phyloP scores from a whole-genome alignment of 2,113 vertebrate genomes.

The Noctilio leporinus region DNA sequence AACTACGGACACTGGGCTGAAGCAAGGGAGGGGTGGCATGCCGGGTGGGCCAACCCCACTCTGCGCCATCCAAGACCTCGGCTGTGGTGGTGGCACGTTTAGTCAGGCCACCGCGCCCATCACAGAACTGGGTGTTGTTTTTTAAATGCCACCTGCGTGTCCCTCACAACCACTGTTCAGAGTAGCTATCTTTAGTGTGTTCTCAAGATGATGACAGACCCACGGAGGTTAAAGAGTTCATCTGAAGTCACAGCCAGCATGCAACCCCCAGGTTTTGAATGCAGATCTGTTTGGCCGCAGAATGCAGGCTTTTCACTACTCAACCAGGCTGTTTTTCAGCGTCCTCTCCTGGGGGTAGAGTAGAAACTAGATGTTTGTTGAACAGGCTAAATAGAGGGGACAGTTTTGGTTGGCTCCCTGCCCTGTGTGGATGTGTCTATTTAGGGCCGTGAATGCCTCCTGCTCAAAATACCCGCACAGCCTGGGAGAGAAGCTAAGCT shows the following conservation, averaged over 20 bases:
- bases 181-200: background rate
- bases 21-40: background rate
- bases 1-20: background rate
- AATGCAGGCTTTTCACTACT: background rate
- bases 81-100: background rate
- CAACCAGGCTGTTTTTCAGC: background rate
- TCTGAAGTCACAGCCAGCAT: background rate
- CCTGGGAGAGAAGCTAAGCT: background rate
- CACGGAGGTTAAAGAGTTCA: background rate
- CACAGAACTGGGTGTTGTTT: background rate
- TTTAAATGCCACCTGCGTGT: background rate
- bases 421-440: background rate
- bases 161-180: background rate
- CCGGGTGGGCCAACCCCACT: background rate
- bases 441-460: background rate
- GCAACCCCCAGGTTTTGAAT: background rate
- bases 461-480: conserved; percentile 24
- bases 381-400: background rate
- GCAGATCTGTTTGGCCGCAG: background rate
- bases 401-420: background rate
- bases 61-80: background rate
- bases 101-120: background rate
- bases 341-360: background rate
- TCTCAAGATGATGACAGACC: background rate
- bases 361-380: background rate